Conservation (phyloP, 2,797 vertebrate genomes). For the Rhinella marina region DNA sequence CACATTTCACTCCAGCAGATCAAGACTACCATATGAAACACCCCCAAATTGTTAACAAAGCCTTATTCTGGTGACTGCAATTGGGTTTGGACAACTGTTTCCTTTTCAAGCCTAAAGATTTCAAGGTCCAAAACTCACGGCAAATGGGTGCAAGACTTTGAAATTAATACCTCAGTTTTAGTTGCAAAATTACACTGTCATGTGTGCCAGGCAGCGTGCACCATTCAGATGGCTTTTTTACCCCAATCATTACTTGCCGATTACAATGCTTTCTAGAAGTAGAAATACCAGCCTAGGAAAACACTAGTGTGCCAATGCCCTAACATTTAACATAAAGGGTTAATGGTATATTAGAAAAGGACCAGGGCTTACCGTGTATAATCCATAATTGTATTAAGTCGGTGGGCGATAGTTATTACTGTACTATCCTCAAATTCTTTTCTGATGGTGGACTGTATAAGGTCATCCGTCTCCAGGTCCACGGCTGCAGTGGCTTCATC, state of each 20-base stretch:
- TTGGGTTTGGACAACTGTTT: too few species aligned
- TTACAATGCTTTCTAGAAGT: not conserved
- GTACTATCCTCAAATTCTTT: slow-evolving; percentile 89
- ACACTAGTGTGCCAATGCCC: not conserved
- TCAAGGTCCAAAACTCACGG: too few species aligned
- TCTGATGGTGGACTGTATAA: slow-evolving; percentile 87
- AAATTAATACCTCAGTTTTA: too few species aligned
- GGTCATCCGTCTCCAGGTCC: slow-evolving; percentile 88
- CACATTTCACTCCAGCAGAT: too few species aligned
- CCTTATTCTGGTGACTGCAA: too few species aligned
- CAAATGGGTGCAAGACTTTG: too few species aligned
- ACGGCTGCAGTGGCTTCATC: slow-evolving; percentile 95
- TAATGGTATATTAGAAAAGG: not conserved
- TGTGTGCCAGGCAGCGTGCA: too few species aligned
- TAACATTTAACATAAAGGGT: not conserved
- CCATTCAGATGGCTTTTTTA: too few species aligned
- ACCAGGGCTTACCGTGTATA: slow-evolving; percentile 81
- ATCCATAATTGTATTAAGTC: slow-evolving; percentile 88
- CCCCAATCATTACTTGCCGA: not conserved
- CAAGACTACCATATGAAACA: too few species aligned
- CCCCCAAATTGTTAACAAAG: too few species aligned
- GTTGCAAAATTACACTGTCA: too few species aligned
- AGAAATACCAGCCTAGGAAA: not conserved
- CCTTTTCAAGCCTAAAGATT: too few species aligned
- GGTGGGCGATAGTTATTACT: slow-evolving; percentile 90